Conservation (phyloP, 2,888 invertebrate species). For the Axea sp. region DNA sequence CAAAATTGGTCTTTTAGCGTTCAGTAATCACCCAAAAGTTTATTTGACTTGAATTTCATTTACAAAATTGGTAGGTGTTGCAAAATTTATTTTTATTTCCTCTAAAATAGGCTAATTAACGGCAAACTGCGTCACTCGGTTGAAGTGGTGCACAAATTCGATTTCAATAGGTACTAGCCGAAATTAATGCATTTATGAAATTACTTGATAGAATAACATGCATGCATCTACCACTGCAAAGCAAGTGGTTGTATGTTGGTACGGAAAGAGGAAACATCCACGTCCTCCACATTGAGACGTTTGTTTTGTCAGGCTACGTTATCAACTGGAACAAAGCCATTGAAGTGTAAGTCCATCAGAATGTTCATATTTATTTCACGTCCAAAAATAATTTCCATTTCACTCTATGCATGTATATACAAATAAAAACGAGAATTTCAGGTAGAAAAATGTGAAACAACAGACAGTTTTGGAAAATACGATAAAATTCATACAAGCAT, state of each 20-base stretch:
- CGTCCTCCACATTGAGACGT: constrained; percentile 97
- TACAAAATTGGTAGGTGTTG: too few species aligned
- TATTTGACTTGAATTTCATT: too few species aligned
- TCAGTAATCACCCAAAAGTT: too few species aligned
- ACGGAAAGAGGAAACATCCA: constrained; percentile 99
- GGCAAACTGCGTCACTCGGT: constrained; percentile 24
- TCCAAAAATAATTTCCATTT: constrained; percentile 31
- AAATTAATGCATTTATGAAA: constrained; percentile 50
- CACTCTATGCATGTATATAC: background rate
- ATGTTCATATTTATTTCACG: constrained; percentile 27
- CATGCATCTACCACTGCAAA: constrained; percentile 96
- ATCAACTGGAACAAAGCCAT: constrained; percentile 99
- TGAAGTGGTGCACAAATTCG: constrained; percentile 45
- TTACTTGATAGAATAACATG: constrained; percentile 88
- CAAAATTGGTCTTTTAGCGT: too few species aligned
- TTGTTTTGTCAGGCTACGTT: constrained; percentile 97
- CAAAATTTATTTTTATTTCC: too few species aligned
- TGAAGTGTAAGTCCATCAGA: constrained; percentile 91
- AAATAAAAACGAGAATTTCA: background rate
- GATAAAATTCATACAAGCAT: too few species aligned
- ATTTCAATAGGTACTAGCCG: constrained; percentile 34
- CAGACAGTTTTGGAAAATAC: too few species aligned
- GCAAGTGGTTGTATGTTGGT: constrained; percentile 99
- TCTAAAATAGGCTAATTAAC: too few species aligned
- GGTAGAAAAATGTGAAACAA: background rate